phyloP scores from a whole-genome alignment of 2,113 vertebrate species.

The Trichechus manatus region DNA sequence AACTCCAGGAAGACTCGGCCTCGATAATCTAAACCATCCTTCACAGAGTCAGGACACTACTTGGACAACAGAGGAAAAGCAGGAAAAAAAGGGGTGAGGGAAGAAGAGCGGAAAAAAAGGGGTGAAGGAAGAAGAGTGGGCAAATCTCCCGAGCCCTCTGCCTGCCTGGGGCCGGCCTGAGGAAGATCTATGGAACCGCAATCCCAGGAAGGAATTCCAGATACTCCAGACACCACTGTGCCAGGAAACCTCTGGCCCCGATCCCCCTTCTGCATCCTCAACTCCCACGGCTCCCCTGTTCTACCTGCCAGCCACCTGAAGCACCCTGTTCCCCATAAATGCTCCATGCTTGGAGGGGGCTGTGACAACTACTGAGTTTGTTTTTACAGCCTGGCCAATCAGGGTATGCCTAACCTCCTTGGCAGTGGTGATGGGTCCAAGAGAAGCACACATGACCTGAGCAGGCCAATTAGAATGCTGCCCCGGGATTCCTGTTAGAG shows the following conservation, averaged over 20 bases:
- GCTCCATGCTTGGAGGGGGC: background rate
- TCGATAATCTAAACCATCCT: constrained; percentile 76
- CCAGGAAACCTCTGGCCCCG: background rate
- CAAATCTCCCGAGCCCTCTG: background rate
- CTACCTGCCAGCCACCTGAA: background rate
- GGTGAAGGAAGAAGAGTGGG: background rate
- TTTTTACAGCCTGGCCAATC: background rate
- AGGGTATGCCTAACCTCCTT: background rate
- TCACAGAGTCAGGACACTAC: background rate
- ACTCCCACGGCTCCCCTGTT: background rate
- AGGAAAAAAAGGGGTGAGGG: background rate
- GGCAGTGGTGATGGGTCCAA: background rate
- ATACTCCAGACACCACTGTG: background rate
- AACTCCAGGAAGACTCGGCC: constrained; percentile 87
- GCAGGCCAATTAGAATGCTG: constrained; percentile 30
- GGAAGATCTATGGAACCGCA: background rate
- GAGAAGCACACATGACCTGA: background rate
- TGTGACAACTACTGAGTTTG: background rate
- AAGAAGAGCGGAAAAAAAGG: background rate
- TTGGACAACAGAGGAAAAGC: background rate
- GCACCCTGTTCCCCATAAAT: background rate
- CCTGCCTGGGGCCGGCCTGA: background rate
- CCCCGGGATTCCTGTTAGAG: background rate
- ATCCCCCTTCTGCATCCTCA: background rate
- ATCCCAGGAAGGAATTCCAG: background rate